phyloP scores from a whole-genome alignment of 2,797 vertebrate species.

The Pangasius macronema region DNA sequence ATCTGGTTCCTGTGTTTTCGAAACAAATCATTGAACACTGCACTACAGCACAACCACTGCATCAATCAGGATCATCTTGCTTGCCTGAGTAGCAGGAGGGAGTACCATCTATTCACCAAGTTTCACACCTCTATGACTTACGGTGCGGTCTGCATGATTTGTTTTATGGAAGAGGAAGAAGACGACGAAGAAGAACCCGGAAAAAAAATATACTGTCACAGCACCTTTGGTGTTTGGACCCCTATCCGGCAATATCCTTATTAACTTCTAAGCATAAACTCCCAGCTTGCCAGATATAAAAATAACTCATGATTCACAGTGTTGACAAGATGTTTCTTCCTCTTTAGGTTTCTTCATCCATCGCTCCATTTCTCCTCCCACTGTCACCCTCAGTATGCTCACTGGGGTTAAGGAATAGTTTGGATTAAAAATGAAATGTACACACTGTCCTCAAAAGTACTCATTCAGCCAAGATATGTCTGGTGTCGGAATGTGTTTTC shows the following conservation, averaged over 20 bases:
- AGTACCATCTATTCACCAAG: not conserved
- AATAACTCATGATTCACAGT: slow-evolving; percentile 28
- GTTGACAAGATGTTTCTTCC: slow-evolving; percentile 17
- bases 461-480: not conserved
- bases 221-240: not conserved
- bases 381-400: not conserved
- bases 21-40: not conserved
- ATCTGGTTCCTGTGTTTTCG: not conserved
- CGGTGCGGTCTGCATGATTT: not conserved
- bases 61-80: not conserved
- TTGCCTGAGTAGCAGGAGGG: not conserved
- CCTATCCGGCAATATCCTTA: not conserved
- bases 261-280: not conserved
- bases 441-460: not conserved
- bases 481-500: not conserved
- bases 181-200: not conserved
- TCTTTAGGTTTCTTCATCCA: not conserved
- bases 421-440: slow-evolving; percentile 12
- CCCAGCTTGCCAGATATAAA: slow-evolving; percentile 35
- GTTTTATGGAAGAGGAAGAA: not conserved
- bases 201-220: not conserved
- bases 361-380: not conserved
- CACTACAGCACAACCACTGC: not conserved
- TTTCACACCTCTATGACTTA: not conserved
- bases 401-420: not conserved